These are phyloP conservation scores for Andrena marginata DNA, from an alignment of 2,888 invertebrate species.

Conservation along the genomic window DNA sequence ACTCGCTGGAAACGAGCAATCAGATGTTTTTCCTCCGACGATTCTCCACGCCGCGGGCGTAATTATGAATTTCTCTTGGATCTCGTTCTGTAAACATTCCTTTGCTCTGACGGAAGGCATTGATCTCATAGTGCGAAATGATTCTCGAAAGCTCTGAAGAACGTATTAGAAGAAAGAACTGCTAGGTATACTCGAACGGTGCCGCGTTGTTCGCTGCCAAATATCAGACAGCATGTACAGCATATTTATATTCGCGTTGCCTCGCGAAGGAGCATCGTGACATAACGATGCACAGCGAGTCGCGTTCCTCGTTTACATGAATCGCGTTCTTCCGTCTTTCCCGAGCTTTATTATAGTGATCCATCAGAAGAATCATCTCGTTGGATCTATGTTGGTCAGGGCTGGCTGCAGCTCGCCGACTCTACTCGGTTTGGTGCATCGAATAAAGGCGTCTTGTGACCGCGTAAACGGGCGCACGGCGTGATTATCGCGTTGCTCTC, in stretches of 20 bases:
- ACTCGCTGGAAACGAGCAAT: slow-evolving; percentile 44
- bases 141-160: not conserved
- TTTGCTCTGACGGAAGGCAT: not conserved
- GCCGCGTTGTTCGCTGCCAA: not conserved
- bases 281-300: slow-evolving; percentile 34
- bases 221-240: not conserved
- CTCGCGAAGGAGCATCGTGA: slow-evolving; percentile 18
- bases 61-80: slow-evolving; percentile 8
- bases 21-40: slow-evolving; percentile 5
- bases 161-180: no score
- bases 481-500: not conserved
- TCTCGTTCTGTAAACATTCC: slow-evolving; percentile 17
- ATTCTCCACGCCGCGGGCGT: not conserved
- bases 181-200: no score
- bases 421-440: slow-evolving; percentile 7
- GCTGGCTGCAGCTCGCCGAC: slow-evolving; percentile 31
- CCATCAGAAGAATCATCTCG: slow-evolving; percentile 34
- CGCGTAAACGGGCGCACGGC: not conserved
- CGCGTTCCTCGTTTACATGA: slow-evolving; percentile 53
- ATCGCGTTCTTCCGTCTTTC: slow-evolving; percentile 50
- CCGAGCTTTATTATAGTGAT: slow-evolving; percentile 25
- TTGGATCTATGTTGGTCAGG: slow-evolving; percentile 44
- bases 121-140: not conserved
- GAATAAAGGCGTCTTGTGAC: slow-evolving; percentile 2
- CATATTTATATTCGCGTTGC: not conserved